A percentile compares a stretch with the other conserved stretches of the same genome.
Conservation (phyloP, 2,888 invertebrate genomes). For the Caenorhabditis auriculariae region DNA sequence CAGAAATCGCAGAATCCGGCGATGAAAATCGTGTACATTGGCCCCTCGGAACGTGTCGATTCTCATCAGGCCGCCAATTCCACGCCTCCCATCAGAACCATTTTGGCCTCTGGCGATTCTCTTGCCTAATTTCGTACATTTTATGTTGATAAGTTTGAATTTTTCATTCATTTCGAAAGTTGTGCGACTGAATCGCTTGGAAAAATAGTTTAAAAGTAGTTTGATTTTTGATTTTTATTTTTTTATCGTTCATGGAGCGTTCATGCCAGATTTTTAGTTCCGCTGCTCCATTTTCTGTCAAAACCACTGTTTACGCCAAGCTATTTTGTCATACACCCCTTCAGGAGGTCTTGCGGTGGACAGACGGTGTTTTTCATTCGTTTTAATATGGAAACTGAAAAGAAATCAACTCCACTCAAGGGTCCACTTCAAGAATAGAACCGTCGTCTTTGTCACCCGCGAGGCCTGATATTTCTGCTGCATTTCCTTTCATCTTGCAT, state of each 20-base stretch:
- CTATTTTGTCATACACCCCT: too few species aligned
- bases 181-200: too few species aligned
- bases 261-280: not conserved
- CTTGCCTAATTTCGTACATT: not conserved
- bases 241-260: not conserved
- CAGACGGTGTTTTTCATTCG: too few species aligned
- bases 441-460: too few species aligned
- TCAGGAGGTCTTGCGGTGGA: too few species aligned
- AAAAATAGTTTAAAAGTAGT: too few species aligned
- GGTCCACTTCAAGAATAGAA: too few species aligned
- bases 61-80: slow-evolving; percentile 1
- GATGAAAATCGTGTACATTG: slow-evolving; percentile 17
- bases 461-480: too few species aligned
- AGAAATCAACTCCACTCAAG: too few species aligned
- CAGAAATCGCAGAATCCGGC: slow-evolving; percentile 18
- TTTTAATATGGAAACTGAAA: too few species aligned
- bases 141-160: not conserved
- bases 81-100: not conserved
- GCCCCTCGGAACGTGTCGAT: slow-evolving; percentile 2
- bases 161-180: not conserved
- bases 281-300: not conserved
- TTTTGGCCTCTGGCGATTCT: not conserved
- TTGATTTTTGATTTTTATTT: not conserved
- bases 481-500: too few species aligned
- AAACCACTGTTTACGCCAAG: not conserved